phyloP scores from a whole-genome alignment of 1,140 invertebrate species.

The Ooceraea biroi region DNA sequence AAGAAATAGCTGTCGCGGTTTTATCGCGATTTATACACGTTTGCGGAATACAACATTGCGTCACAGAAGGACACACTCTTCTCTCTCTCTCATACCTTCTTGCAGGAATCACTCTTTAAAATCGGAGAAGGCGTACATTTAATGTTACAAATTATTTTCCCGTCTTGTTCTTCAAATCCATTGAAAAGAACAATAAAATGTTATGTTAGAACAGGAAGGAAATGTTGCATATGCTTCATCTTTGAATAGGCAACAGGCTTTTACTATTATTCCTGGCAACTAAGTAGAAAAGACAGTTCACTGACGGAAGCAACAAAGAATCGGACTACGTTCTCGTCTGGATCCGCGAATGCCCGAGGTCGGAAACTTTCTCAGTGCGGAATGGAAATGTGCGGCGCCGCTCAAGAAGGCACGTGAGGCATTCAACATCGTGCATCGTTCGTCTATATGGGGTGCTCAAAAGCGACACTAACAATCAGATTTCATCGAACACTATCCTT shows the following conservation, averaged over 20 bases:
- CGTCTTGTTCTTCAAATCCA: background rate
- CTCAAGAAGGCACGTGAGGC: constrained; percentile 31
- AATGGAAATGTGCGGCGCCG: constrained; percentile 47
- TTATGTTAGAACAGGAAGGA: too few relatives aligned
- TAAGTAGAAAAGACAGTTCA: background rate
- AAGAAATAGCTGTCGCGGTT: constrained; percentile 32
- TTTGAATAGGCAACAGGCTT: background rate
- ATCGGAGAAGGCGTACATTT: too few relatives aligned
- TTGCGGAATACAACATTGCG: constrained; percentile 48
- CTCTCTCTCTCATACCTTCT: constrained; percentile 15
- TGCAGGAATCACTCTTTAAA: too few relatives aligned
- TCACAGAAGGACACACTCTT: constrained; percentile 27
- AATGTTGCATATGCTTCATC: too few relatives aligned
- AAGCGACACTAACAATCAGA: background rate
- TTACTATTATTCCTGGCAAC: background rate
- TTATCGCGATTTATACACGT: constrained; percentile 47
- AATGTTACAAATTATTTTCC: background rate
- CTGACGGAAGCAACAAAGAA: constrained; percentile 29
- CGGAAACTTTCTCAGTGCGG: constrained; percentile 44
- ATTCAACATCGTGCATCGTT: constrained; percentile 31
- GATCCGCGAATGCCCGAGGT: constrained; percentile 7
- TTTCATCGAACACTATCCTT: background rate
- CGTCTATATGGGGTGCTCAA: constrained; percentile 20
- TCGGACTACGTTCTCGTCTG: background rate
- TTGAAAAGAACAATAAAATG: too few relatives aligned